Percentiles rank a stretch among this genome's conserved stretches.
phyloP scores from a whole-genome alignment of 2,888 invertebrate species.

The Nomada lathburiana region DNA sequence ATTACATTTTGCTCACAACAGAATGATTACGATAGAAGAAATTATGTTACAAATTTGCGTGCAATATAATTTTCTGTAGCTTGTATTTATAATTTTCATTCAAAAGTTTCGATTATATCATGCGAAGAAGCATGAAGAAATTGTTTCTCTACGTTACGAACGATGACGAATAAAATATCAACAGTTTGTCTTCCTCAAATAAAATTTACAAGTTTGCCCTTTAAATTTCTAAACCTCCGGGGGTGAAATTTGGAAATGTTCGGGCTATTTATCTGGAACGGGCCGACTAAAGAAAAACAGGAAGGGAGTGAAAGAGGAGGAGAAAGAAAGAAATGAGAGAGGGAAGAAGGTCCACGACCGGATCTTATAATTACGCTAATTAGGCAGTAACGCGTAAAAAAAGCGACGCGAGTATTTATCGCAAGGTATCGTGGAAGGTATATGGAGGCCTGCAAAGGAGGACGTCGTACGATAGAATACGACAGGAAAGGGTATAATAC shows the following conservation, averaged over 20 bases:
- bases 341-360: conserved; percentile 54
- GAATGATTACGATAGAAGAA: not conserved
- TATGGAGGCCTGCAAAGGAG: conserved; percentile 52
- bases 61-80: not conserved
- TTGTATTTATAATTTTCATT: not conserved
- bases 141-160: too few relatives aligned
- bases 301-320: conserved; percentile 21
- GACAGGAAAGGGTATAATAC: conserved; percentile 79
- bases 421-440: conserved; percentile 53
- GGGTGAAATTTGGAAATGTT: conserved; percentile 19
- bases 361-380: conserved; percentile 68
- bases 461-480: conserved; percentile 65
- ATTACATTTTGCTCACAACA: not conserved
- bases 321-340: conserved; percentile 14
- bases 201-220: not conserved
- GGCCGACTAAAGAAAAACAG: conserved; percentile 28
- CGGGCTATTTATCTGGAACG: not conserved
- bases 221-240: conserved; percentile 7
- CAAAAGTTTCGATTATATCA: too few relatives aligned
- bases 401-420: conserved; percentile 67
- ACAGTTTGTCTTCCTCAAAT: not conserved
- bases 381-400: conserved; percentile 68
- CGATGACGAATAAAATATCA: not conserved
- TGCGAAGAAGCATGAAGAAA: too few relatives aligned
- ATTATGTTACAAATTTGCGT: not conserved